Conservation (phyloP, 2,797 vertebrate genomes). For the Mallotus villosus region DNA sequence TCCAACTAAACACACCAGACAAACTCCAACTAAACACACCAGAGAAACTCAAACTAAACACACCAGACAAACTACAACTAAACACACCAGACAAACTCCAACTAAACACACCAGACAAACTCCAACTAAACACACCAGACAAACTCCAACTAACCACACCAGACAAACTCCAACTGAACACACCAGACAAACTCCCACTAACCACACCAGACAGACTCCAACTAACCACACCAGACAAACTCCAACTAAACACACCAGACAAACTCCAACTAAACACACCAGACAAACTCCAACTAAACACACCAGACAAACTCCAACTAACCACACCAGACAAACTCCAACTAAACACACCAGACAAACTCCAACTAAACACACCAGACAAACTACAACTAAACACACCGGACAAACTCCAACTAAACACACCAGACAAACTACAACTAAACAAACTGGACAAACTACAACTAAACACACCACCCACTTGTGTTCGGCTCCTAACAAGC, state of each 20-base stretch:
- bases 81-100: constrained; percentile 66
- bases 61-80: constrained; percentile 65
- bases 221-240: too few relatives aligned
- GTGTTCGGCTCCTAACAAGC: constrained; percentile 56
- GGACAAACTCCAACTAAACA: constrained; percentile 67
- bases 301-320: too few relatives aligned
- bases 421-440: constrained; percentile 62
- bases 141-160: constrained; percentile 69
- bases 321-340: constrained; percentile 64
- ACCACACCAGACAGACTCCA: constrained; percentile 65
- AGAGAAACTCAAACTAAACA: too few relatives aligned
- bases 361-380: constrained; percentile 65
- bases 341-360: constrained; percentile 65
- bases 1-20: constrained; percentile 65
- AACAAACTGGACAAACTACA: constrained; percentile 68
- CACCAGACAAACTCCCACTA: constrained; percentile 61
- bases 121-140: constrained; percentile 65
- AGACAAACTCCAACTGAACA: constrained; percentile 67
- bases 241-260: constrained; percentile 65
- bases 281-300: constrained; percentile 67
- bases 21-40: constrained; percentile 69
- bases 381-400: constrained; percentile 69
- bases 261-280: constrained; percentile 69
- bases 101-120: constrained; percentile 65
- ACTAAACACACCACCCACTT: constrained; percentile 66